Evolutionary conservation across 2,888 invertebrate species (phyloP), one percentile per base, ranked within the genome.

Genomic region (Spodoptera picta): DNA sequence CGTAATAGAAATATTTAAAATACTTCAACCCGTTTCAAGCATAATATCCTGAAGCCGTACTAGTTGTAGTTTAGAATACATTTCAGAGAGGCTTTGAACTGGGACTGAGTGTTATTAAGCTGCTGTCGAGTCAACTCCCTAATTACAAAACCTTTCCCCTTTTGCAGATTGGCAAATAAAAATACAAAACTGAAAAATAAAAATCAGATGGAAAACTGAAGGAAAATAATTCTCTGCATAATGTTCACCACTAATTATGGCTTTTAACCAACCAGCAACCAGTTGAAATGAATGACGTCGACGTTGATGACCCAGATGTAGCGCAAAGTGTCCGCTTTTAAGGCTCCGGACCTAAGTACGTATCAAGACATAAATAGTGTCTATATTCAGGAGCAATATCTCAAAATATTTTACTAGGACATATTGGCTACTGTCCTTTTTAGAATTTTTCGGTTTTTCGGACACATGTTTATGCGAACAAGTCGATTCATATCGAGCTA

Each of bases 81-180:
- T 79, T 81, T 73, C 71, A 74, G 66, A 73, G 72, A 75, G 69
- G 79, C 78, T 77, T 81, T 70, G 69, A 77, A 79, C 78, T 67
- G 72, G 79, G 79, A 77, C 81, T 68, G 81, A 81, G 79, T 79
- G 78, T 82, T 81, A 84, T 86, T 83, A 86, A 82, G 83, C 82
- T 78, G 62, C 80, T 83, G 83, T 82, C 84, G 80, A 83, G 80
- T 81, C 78, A 74, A 79, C 75, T 80, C 73, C 71, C 83, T 86
- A 87, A 88, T 87, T 84, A 83, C 84, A 79, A 75, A 83, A 82
- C 82, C 79, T 79, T 65, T 75, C 78, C 79, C 68, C 73, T 79
- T 77, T 75, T 64, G 70, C 70, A 83, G 80, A 85, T 82, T 81
- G 83, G 81, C 71, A 65, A 79, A 77, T 82, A 80, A 78, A 79